Evolutionary conservation across 2,113 vertebrate species (phyloP), one percentile per base, ranked within the genome.

Genomic region (Nothocercus nigrocapillus): DNA sequence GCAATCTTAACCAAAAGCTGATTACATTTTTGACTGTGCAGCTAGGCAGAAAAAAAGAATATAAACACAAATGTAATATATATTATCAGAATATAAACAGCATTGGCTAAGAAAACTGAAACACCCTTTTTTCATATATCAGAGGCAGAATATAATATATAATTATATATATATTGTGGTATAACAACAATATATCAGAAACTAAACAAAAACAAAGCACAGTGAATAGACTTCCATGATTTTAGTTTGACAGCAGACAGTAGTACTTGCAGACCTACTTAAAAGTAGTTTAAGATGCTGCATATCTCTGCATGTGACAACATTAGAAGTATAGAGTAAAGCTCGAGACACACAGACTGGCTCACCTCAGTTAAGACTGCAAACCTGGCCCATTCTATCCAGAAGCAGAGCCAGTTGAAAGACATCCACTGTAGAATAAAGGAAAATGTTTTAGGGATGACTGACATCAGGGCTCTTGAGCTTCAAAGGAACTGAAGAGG

Each of bases 171-270:
- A 36, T 36, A 36, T 36, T 36, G 36, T 36, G 36, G 36, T 36
- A 36, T 36, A 36, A 36, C 36, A 36, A 36, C 36, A 36, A 36
- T 36, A 36, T 36, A 36, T 8, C 49, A 85, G 34, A 47, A 54
- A 92, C 61, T 86, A 42, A 89, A 75, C 38, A 49, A 84, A 95
- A 85, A 56, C 15, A 27, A 92, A 90, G 93, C 78, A 93, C 81
- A 94, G 62, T 11, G 90, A 80, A 72, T 8, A 34, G 34, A 63
- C 3, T 85, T 72, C 12, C 18, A 3, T 56, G 88, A 88, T 92
- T 93, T 91, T 83, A 90, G 79, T 73, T 90, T 89, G 95, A 95
- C 66, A 89, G 93, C 87, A 91, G 86, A 36, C 91, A 81, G 61
- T 42, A 88, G 70, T 72, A 94, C 88, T 95, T 88, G 69, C 75